Evolutionary conservation across 1,140 invertebrate genomes (phyloP).

Genomic region (Micrasema longulum): DNA sequence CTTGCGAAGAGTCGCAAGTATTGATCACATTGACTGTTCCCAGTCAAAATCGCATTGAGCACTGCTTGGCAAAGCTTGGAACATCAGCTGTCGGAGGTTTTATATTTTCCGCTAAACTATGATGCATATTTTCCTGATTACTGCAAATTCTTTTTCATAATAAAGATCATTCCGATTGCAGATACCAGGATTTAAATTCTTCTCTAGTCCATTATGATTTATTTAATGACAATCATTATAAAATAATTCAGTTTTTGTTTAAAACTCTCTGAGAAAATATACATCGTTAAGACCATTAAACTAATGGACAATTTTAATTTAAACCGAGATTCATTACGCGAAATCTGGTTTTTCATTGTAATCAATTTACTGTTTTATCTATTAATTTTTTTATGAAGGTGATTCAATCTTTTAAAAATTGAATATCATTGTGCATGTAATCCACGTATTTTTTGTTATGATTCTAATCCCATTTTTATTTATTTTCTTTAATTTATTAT

Average conservation of each 20-base stretch:
- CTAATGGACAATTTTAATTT: too few relatives aligned
- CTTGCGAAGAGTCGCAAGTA: neutral
- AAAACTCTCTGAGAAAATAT: too few relatives aligned
- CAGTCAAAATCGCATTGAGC: conserved; percentile 18
- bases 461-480: conserved; percentile 30
- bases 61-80: conserved; percentile 40
- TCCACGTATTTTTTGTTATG: conserved; percentile 20
- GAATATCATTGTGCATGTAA: conserved; percentile 29
- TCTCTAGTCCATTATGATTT: too few relatives aligned
- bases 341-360: conserved; percentile 2
- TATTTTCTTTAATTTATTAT: conserved; percentile 18
- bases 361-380: conserved; percentile 1
- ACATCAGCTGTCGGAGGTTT: conserved; percentile 35
- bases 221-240: too few relatives aligned
- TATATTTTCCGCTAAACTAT: conserved; percentile 28
- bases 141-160: neutral
- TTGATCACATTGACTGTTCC: conserved; percentile 17
- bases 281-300: too few relatives aligned
- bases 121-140: conserved; percentile 30
- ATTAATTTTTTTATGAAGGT: conserved; percentile 23
- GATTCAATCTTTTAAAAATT: conserved; percentile 29
- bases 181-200: neutral
- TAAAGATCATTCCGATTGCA: conserved; percentile 12
- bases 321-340: neutral
- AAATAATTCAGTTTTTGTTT: too few relatives aligned